Percentiles rank a stretch among this genome's conserved stretches.
Conservation (phyloP, 2,888 invertebrate genomes). For the Busseola fusca region DNA sequence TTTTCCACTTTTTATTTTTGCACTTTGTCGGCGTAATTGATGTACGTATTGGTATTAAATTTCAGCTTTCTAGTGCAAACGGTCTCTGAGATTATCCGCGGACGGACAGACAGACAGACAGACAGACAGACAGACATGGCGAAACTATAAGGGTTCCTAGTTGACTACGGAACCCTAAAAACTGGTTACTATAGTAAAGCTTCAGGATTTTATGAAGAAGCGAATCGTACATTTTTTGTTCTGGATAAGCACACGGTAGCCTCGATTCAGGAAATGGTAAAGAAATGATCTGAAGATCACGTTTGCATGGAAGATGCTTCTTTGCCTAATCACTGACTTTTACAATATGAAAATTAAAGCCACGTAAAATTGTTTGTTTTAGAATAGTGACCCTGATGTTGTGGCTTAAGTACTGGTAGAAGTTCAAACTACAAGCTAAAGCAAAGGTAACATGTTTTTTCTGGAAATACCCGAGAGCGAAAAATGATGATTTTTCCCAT, state of each 20-base stretch:
- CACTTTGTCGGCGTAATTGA: too few relatives aligned
- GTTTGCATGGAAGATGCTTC: neutral
- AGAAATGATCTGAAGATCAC: neutral
- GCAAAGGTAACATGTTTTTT: too few relatives aligned
- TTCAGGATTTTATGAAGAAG: slow-evolving; percentile 8
- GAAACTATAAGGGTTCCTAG: too few relatives aligned
- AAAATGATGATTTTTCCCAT: neutral
- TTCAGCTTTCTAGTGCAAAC: too few relatives aligned
- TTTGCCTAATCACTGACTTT: neutral
- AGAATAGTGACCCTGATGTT: neutral
- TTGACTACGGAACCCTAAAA: too few relatives aligned
- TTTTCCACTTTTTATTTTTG: too few relatives aligned
- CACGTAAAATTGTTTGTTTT: neutral
- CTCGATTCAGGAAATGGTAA: neutral
- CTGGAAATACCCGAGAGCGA: neutral
- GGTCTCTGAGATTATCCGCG: too few relatives aligned
- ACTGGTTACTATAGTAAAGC: neutral
- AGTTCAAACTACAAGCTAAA: neutral
- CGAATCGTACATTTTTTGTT: slow-evolving; percentile 17
- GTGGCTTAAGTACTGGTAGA: neutral
- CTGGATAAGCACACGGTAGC: slow-evolving; percentile 3
- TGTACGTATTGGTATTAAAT: too few relatives aligned
- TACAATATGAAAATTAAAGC: neutral
- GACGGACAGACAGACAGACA: too few relatives aligned
- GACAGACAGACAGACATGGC: too few relatives aligned